Conservation (phyloP, 2,113 vertebrate species). For the Sturnus vulgaris region DNA sequence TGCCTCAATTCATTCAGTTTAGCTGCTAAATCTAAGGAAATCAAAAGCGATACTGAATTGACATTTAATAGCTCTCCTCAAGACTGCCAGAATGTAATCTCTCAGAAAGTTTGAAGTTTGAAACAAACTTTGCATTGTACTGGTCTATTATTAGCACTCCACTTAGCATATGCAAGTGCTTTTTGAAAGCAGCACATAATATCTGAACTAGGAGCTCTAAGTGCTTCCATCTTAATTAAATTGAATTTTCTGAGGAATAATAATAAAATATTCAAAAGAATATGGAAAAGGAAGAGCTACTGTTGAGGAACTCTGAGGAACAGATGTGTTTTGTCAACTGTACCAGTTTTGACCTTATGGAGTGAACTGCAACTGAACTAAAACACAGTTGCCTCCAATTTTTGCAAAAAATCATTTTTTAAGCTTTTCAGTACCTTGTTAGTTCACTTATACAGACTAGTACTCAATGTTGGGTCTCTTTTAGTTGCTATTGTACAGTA, state of each 20-base stretch:
- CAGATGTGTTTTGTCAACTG: background rate
- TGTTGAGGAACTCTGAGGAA: background rate
- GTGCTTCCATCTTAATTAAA: background rate
- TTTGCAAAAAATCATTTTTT: background rate
- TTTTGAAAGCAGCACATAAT: background rate
- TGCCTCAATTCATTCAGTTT: background rate
- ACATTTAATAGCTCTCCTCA: background rate
- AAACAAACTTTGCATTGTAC: background rate
- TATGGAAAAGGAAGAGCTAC: background rate
- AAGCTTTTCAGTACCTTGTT: background rate
- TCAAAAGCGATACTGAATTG: background rate
- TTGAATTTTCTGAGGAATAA: background rate
- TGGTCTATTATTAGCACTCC: background rate
- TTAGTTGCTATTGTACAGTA: background rate
- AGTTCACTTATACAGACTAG: background rate
- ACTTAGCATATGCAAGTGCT: background rate
- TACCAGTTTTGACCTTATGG: background rate
- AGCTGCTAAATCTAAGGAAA: background rate
- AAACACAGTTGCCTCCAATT: background rate
- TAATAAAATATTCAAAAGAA: background rate
- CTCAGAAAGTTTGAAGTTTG: background rate
- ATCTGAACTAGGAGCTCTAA: background rate
- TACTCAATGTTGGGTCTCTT: background rate
- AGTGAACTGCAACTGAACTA: background rate
- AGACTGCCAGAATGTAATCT: background rate